These are phyloP conservation scores for Agonum fuliginosum DNA, from an alignment of 2,888 invertebrate genomes.

Conservation along the genomic window DNA sequence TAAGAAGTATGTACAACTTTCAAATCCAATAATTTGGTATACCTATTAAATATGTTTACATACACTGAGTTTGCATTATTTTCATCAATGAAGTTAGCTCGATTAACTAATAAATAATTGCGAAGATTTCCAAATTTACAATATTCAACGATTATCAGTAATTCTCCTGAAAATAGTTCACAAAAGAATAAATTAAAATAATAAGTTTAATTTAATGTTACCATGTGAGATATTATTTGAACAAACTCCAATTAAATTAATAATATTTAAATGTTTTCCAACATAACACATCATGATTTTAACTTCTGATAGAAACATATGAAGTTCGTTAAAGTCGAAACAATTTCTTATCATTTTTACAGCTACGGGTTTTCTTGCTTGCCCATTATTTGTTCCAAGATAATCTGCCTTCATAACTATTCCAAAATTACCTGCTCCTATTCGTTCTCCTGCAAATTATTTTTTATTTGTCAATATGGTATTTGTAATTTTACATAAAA, in stretches of 20 bases:
- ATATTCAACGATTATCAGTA: background rate
- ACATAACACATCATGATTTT: background rate
- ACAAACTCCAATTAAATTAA: background rate
- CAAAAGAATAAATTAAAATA: too few species aligned
- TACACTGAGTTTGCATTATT: too few species aligned
- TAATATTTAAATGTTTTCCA: background rate
- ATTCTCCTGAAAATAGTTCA: background rate
- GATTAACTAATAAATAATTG: background rate
- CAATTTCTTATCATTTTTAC: background rate
- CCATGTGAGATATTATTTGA: background rate
- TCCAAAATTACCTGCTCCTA: background rate
- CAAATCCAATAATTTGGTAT: too few species aligned
- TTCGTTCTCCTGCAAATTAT: conserved; percentile 57
- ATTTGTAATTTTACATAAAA: too few species aligned
- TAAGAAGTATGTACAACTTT: too few species aligned
- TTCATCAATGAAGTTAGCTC: background rate
- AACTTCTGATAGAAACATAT: background rate
- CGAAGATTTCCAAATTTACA: background rate
- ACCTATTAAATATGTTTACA: too few species aligned
- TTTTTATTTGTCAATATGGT: too few species aligned
- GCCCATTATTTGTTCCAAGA: background rate
- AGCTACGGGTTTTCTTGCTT: background rate
- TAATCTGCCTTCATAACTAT: background rate
- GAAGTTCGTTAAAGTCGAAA: background rate
- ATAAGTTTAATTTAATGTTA: background rate